Conservation (phyloP, 2,888 invertebrate genomes). For the Xylophagus ater region DNA sequence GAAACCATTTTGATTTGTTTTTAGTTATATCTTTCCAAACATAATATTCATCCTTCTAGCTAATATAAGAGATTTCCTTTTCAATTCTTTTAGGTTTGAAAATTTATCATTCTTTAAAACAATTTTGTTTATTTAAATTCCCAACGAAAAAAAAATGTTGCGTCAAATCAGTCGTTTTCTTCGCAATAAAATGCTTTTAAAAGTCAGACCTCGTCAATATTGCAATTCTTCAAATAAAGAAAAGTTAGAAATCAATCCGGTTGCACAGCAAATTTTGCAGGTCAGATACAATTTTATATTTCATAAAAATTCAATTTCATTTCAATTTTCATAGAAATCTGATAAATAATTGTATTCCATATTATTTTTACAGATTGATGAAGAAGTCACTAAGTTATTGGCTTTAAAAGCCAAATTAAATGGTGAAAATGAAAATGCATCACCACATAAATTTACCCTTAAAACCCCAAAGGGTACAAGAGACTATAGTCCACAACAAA, state of each 20-base stretch:
- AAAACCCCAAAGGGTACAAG: constrained; percentile 91
- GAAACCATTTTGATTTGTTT: too few relatives aligned
- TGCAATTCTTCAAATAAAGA: constrained; percentile 22
- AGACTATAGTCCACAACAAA: constrained; percentile 90
- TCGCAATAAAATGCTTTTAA: constrained; percentile 6
- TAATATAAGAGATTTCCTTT: too few relatives aligned
- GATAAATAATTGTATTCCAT: neutral
- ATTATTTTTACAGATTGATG: constrained; percentile 60
- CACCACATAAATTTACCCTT: constrained; percentile 66
- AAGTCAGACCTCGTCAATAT: constrained; percentile 2
- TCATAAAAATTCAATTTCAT: neutral
- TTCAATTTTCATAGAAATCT: neutral
- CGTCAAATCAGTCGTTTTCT: constrained; percentile 30
- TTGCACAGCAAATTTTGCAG: constrained; percentile 30
- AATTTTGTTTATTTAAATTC: too few relatives aligned
- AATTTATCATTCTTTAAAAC: too few relatives aligned
- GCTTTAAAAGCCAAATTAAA: constrained; percentile 65
- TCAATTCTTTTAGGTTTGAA: too few relatives aligned
- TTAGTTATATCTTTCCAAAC: too few relatives aligned
- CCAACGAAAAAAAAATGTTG: constrained; percentile 29
- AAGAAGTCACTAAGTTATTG: constrained; percentile 71
- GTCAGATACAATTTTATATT: constrained; percentile 29
- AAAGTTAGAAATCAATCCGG: constrained; percentile 26
- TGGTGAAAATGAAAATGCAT: constrained; percentile 44
- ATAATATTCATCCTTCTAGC: too few relatives aligned